Conservation (phyloP, 1,140 invertebrate species). For the Orius insidiosus region DNA sequence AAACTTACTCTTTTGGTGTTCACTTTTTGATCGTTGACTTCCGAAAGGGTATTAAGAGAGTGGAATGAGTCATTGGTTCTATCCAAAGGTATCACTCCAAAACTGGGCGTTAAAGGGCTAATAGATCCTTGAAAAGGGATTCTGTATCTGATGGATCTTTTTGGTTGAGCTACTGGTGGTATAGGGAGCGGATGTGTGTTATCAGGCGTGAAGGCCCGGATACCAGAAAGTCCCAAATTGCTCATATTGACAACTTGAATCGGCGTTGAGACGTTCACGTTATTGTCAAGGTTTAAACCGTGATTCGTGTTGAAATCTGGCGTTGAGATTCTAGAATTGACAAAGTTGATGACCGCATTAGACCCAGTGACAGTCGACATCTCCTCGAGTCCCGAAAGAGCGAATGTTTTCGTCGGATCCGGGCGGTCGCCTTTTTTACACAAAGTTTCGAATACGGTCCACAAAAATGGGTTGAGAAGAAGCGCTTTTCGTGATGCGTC, state of each 20-base stretch:
- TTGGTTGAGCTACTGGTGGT: slow-evolving; percentile 5
- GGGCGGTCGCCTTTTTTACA: slow-evolving; percentile 75
- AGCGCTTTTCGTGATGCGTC: slow-evolving; percentile 66
- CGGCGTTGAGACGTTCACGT: slow-evolving; percentile 20
- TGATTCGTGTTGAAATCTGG: no score
- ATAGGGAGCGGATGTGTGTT: slow-evolving; percentile 13
- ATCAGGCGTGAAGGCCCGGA: slow-evolving; percentile 26
- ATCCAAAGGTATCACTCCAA: slow-evolving; percentile 73
- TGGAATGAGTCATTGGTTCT: slow-evolving; percentile 23
- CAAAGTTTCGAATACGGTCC: slow-evolving; percentile 78
- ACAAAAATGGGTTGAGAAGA: slow-evolving; percentile 88
- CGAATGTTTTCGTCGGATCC: slow-evolving; percentile 66
- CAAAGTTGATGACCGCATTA: slow-evolving; percentile 28
- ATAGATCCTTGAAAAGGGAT: slow-evolving; percentile 30
- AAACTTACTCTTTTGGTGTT: slow-evolving; percentile 57
- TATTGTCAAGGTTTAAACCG: no score
- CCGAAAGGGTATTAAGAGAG: slow-evolving; percentile 45
- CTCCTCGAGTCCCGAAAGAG: slow-evolving; percentile 56
- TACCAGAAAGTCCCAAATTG: slow-evolving; percentile 18
- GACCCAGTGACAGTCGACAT: slow-evolving; percentile 43
- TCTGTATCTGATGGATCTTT: slow-evolving; percentile 19
- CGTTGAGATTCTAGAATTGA: slow-evolving; percentile 23
- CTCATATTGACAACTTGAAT: slow-evolving; percentile 20
- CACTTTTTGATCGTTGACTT: slow-evolving; percentile 62
- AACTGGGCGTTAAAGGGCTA: slow-evolving; percentile 55